Percentiles rank a stretch among this genome's conserved stretches.
phyloP scores from a whole-genome alignment of 2,888 invertebrate species.

The Dasypolia templi region DNA sequence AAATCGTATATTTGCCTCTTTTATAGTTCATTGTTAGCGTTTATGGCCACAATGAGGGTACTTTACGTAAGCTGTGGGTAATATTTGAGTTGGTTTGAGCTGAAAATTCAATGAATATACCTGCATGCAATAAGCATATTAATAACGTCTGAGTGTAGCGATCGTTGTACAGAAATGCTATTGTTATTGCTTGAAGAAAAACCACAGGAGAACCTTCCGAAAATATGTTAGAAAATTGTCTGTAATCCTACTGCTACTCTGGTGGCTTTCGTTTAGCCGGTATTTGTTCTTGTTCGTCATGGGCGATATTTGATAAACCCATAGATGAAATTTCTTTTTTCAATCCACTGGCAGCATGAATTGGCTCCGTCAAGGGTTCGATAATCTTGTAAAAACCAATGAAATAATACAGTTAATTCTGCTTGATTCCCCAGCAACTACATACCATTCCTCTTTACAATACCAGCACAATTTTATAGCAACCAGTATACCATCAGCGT shows the following conservation, averaged over 20 bases:
- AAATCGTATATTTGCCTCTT: conserved; percentile 60
- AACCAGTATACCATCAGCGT: conserved; percentile 63
- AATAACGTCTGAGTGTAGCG: conserved; percentile 47
- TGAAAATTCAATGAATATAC: conserved; percentile 43
- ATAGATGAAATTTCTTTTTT: neutral
- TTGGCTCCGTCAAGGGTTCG: neutral
- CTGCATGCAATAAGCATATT: conserved; percentile 43
- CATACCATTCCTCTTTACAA: conserved; percentile 21
- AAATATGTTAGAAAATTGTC: neutral
- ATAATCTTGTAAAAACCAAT: neutral
- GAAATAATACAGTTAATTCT: neutral
- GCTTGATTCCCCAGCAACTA: neutral
- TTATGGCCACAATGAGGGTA: conserved; percentile 57
- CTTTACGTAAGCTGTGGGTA: conserved; percentile 55
- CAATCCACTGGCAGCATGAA: neutral
- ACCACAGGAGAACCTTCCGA: conserved; percentile 27
- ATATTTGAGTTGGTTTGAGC: conserved; percentile 55
- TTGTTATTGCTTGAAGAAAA: conserved; percentile 33
- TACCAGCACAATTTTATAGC: conserved; percentile 49
- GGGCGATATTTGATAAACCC: neutral
- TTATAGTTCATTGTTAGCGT: conserved; percentile 58
- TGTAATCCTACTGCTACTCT: neutral
- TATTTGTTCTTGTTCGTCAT: neutral
- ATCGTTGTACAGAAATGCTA: conserved; percentile 56
- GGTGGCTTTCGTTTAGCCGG: neutral